phyloP scores from a whole-genome alignment of 2,888 invertebrate species.

The Diarsia mendica region DNA sequence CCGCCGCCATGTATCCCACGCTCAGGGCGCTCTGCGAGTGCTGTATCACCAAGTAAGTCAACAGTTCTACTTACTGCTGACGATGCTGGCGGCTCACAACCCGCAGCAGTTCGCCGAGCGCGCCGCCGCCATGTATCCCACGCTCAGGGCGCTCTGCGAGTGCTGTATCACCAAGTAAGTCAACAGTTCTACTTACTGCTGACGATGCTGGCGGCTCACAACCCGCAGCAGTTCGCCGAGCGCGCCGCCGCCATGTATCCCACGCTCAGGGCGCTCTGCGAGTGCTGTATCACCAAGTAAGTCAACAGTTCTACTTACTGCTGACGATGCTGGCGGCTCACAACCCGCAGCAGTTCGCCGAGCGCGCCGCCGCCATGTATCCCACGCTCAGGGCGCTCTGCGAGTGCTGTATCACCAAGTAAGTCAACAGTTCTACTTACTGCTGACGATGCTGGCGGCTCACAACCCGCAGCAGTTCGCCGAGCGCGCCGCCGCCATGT shows the following conservation, averaged over 20 bases:
- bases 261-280: constrained; percentile 96
- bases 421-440: constrained; percentile 58
- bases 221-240: constrained; percentile 96
- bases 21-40: constrained; percentile 97
- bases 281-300: constrained; percentile 98
- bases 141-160: constrained; percentile 97
- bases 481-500: constrained; percentile 95
- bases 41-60: constrained; percentile 96
- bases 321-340: constrained; percentile 97
- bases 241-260: constrained; percentile 97
- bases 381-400: constrained; percentile 97
- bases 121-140: constrained; percentile 97
- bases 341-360: constrained; percentile 97
- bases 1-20: constrained; percentile 97
- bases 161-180: constrained; percentile 97
- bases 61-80: constrained; percentile 81
- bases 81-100: constrained; percentile 98
- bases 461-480: constrained; percentile 98
- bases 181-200: constrained; percentile 79
- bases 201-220: constrained; percentile 97
- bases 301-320: constrained; percentile 55
- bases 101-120: constrained; percentile 95
- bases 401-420: constrained; percentile 99
- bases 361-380: constrained; percentile 96
- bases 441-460: constrained; percentile 95